phyloP scores from a whole-genome alignment of 1,140 invertebrate genomes.

The Pollicipes pollicipes region DNA sequence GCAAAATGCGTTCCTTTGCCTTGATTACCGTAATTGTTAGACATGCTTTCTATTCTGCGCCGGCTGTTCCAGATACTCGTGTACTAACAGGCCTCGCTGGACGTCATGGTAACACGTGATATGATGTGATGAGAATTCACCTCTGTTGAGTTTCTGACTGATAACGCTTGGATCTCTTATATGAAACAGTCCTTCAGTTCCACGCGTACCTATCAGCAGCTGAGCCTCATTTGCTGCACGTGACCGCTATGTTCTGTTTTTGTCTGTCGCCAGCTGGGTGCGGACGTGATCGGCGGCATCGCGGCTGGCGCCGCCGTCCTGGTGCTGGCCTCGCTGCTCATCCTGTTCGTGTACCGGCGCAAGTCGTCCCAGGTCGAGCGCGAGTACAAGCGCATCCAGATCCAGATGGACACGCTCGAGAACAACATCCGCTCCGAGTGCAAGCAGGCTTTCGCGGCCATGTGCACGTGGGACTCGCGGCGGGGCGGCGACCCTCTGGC shows the following conservation, averaged over 20 bases:
- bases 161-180: no score
- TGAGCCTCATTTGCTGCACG: not conserved
- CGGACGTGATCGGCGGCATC: conserved; percentile 68
- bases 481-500: not conserved
- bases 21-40: not conserved
- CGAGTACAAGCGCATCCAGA: conserved; percentile 92
- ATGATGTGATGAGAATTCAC: no score
- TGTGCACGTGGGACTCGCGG: conserved; percentile 29
- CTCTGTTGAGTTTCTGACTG: no score
- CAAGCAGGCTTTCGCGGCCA: conserved; percentile 47
- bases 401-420: conserved; percentile 96
- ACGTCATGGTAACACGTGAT: no score
- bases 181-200: no score
- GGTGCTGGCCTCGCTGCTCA: conserved; percentile 62
- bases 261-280: conserved; percentile 52
- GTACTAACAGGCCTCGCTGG: no score
- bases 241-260: not conserved
- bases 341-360: conserved; percentile 69
- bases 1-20: not conserved
- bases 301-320: conserved; percentile 67
- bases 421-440: conserved; percentile 94
- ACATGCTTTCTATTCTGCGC: not conserved
- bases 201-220: no score
- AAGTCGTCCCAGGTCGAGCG: conserved; percentile 87
- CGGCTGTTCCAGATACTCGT: no score